These are phyloP conservation scores for Solea solea DNA, from an alignment of 2,113 vertebrate genomes.

Conservation along the genomic window DNA sequence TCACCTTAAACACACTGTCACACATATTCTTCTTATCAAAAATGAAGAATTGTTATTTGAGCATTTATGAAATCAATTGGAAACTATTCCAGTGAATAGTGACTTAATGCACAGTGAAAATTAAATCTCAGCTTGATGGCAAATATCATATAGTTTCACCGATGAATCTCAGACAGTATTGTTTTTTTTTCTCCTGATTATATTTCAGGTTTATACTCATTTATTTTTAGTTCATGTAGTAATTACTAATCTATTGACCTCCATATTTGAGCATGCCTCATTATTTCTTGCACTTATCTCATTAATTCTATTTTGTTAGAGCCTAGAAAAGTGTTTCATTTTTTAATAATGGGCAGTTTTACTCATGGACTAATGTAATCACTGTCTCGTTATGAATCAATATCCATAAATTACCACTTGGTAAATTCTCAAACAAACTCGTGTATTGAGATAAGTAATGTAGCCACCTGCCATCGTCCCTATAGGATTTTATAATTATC, in stretches of 20 bases:
- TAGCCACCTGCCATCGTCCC: neutral
- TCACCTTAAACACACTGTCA: constrained; percentile 2
- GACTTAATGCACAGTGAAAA: constrained; percentile 4
- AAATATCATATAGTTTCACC: constrained; percentile 2
- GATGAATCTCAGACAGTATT: constrained; percentile 3
- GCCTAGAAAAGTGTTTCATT: constrained; percentile 15
- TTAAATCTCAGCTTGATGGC: neutral
- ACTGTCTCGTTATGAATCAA: constrained; percentile 47
- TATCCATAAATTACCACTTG: constrained; percentile 45
- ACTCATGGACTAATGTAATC: constrained; percentile 51
- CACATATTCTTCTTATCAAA: neutral
- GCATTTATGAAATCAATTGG: neutral
- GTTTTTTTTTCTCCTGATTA: neutral
- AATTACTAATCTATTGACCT: constrained; percentile 10
- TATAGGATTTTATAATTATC: constrained; percentile 7
- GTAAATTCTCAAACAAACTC: constrained; percentile 38
- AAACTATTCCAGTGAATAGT: neutral
- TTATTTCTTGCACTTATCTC: constrained; percentile 51
- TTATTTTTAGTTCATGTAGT: constrained; percentile 3
- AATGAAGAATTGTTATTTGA: constrained; percentile 4
- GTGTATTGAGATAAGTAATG: constrained; percentile 33
- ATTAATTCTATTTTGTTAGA: constrained; percentile 38
- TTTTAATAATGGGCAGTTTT: constrained; percentile 20
- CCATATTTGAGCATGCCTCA: constrained; percentile 16
- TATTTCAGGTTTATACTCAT: neutral